Percentiles rank a stretch among this genome's conserved stretches.
Conservation (phyloP, 2,888 invertebrate genomes). For the Drosophila fulvimacula region DNA sequence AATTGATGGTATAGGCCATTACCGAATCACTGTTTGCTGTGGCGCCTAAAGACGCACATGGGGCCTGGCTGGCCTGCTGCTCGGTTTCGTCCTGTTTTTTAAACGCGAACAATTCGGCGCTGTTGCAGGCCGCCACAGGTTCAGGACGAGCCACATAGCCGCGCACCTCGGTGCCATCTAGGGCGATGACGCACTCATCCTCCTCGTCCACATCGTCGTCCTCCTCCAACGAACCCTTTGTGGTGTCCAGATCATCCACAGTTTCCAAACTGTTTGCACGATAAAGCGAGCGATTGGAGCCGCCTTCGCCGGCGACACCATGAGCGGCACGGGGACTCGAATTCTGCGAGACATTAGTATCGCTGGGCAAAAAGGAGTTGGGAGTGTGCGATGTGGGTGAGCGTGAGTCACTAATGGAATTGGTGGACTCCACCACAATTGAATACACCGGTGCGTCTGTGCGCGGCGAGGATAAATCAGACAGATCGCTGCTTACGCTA, state of each 20-base stretch:
- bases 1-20: constrained; percentile 47
- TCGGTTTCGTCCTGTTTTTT: constrained; percentile 33
- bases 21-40: constrained; percentile 67
- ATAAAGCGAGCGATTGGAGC: constrained; percentile 45
- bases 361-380: constrained; percentile 63
- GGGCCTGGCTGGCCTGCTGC: not conserved
- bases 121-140: constrained; percentile 39
- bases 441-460: constrained; percentile 46
- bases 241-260: constrained; percentile 64
- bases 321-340: constrained; percentile 54
- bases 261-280: constrained; percentile 70
- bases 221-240: constrained; percentile 65
- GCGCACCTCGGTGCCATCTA: constrained; percentile 67
- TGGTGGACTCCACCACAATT: constrained; percentile 58
- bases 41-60: constrained; percentile 46
- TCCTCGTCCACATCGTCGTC: constrained; percentile 53
- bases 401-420: constrained; percentile 54
- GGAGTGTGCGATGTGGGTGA: constrained; percentile 60
- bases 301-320: constrained; percentile 35
- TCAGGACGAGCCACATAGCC: constrained; percentile 56
- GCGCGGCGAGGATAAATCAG: constrained; percentile 36
- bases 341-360: constrained; percentile 61
- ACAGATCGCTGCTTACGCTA: constrained; percentile 50
- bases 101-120: constrained; percentile 63
- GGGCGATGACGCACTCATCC: constrained; percentile 68